Evolutionary conservation across 2,888 invertebrate genomes (phyloP), one percentile per base, ranked within the genome.

Genomic region (Spodoptera littoralis): DNA sequence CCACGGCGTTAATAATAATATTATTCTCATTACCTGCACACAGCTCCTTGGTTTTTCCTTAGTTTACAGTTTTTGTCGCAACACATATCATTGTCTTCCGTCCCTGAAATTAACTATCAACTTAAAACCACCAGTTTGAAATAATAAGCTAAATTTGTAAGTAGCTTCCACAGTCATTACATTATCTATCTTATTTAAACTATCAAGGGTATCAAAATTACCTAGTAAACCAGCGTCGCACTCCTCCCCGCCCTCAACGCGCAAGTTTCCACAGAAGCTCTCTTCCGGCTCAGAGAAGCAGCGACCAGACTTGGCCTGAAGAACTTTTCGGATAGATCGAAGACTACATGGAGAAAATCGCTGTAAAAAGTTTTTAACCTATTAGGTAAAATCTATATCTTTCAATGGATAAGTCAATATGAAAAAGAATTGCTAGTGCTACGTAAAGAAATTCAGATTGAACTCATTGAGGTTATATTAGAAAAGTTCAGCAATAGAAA

Each of bases 221-320:
- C 98, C 98, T 6, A 99, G 94, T 36, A 99, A 95, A 1, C 99
- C 99, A 30, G 98, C 99, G 87, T 99, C 99, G 88, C 99, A 99
- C 89, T 99, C 98, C 89, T 99, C 99, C 74, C 98, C 98, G 3
- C 98, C 98, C 90, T 99, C 98, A 0, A 99, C 99, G 11, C 99
- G 96, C 73, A 98, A 95, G 94, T 99, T 99, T 9, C 99, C 99
- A 90, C 99, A 99, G 92, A 99, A 98, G 58, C 98, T 98, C 92
- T 98, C 98, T 89, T 98, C 98, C 0, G 98, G 98, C 92, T 98
- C 98, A 0, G 98, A 98, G 89, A 98, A 98, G 87, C 98, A 98
- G 55, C 98, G 96, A 0, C 98, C 97, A 0, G 98, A 98, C 91
- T 99, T 99, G 0, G 98, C 98, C 90, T 98, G 97, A 58, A 99